phyloP scores from a whole-genome alignment of 2,888 invertebrate genomes.

The Nineta flava region DNA sequence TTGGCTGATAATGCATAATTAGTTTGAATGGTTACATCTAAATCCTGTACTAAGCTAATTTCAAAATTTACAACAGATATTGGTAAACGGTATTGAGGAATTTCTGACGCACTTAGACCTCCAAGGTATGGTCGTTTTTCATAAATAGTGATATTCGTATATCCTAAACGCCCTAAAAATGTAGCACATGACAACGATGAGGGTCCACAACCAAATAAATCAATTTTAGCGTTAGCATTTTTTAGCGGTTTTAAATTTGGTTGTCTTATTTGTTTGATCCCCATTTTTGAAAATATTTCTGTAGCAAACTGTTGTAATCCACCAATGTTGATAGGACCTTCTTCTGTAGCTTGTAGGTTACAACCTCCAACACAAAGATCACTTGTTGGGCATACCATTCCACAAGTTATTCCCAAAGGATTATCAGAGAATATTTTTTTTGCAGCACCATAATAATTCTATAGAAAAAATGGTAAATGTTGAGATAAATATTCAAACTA shows the following conservation, averaged over 20 bases:
- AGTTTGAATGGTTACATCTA: conserved; percentile 77
- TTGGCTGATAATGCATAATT: conserved; percentile 51
- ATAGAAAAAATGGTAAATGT: conserved; percentile 13
- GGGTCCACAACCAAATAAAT: conserved; percentile 87
- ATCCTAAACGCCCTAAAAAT: conserved; percentile 85
- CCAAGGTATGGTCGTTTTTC: conserved; percentile 79
- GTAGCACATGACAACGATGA: conserved; percentile 94
- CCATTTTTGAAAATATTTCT: conserved; percentile 93
- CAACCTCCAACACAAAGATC: conserved; percentile 97
- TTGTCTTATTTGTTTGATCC: conserved; percentile 70
- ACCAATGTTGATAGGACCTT: conserved; percentile 97
- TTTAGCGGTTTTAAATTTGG: conserved; percentile 44
- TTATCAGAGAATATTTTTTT: conserved; percentile 95
- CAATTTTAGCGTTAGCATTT: conserved; percentile 54
- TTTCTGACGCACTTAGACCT: conserved; percentile 82
- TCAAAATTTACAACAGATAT: conserved; percentile 87
- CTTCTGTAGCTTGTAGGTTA: conserved; percentile 89
- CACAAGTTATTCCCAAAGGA: conserved; percentile 86
- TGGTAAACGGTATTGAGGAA: conserved; percentile 93
- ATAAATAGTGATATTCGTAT: conserved; percentile 78
- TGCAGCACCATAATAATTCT: conserved; percentile 97
- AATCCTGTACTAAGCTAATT: conserved; percentile 73
- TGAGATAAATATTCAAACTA: conserved; percentile 1
- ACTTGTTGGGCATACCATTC: conserved; percentile 98
- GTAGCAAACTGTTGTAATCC: conserved; percentile 96